Base-by-base conservation (phyloP, 1,140 invertebrate genomes). In the Meloidogyne exigua region DNA sequence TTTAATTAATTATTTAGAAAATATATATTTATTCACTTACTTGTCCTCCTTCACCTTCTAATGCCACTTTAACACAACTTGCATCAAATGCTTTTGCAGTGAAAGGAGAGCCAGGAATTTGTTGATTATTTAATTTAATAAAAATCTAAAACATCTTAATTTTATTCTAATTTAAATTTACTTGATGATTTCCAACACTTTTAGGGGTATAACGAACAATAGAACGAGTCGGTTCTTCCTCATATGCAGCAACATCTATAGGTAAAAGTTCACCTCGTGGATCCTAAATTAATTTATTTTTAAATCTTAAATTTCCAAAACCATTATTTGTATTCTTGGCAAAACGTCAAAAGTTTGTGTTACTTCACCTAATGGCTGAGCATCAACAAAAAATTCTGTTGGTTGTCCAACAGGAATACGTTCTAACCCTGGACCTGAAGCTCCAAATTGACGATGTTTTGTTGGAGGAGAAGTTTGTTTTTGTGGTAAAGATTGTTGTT, bases 91-190 rank as follows among this genome's bases (percentile, higher is more conserved):
- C 95, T 88, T 97, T 96, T 5, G 96, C 92, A 5, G 94, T 90
- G 86, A 97, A 97, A 36, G 96, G 95, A 88, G 94, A 95, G 26
- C 94, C 94, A 87, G 94, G 92, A 0, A 98, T 92, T 72, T 94
- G 92, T 13, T 92, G 91, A 25, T 92, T 93, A 10, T 91, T 91
- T 67, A 95, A 90, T 85, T 91, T 91, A 69, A 95, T 92, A 89
- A 96, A 94, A 67, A 98, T 93, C 80, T 93, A 97, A 94, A 89
- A 95, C 94, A n/a, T n/a, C n/a, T n/a, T n/a, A n/a, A n/a, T n/a
- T n/a, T n/a, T n/a, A n/a, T n/a, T n/a, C n/a, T n/a, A n/a, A n/a
- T n/a, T n/a, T n/a, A n/a, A n/a, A 13, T 15, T 28, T 64, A 75
- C 81, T 26, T 81, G 80, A 75, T 84, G 80, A 62, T 86, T 81